phyloP scores from a whole-genome alignment of 30 jellyfish, hydroid and myxozoan genomes.

The Aurelia coerulea region DNA sequence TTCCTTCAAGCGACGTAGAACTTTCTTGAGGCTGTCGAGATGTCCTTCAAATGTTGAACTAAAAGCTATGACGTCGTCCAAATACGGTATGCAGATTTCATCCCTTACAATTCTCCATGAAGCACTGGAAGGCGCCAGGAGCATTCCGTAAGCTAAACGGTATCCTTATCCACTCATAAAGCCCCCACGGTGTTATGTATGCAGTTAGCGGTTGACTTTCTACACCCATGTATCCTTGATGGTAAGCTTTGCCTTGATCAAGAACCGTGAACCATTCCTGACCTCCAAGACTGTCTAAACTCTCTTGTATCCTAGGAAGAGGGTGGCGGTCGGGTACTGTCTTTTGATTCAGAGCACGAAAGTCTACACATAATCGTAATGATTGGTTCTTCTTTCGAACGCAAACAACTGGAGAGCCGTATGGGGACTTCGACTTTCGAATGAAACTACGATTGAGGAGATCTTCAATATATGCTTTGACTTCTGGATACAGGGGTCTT shows the following conservation, averaged over 20 bases:
- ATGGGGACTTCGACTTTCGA: conserved; percentile 4
- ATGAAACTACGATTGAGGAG: background rate
- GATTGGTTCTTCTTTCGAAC: conserved; percentile 37
- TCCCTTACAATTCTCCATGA: conserved; percentile 47
- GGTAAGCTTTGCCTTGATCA: conserved; percentile 72
- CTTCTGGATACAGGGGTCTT: conserved; percentile 18
- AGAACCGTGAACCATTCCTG: conserved; percentile 62
- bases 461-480: background rate
- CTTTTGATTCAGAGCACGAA: conserved; percentile 23
- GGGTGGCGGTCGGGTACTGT: conserved; percentile 73
- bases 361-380: conserved; percentile 48
- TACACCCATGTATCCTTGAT: conserved; percentile 55
- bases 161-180: conserved; percentile 61
- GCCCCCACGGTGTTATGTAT: conserved; percentile 76
- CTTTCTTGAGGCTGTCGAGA: conserved; percentile 11
- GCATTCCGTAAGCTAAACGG: conserved; percentile 62
- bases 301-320: conserved; percentile 45
- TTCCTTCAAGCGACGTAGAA: background rate
- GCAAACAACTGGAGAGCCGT: conserved; percentile 47
- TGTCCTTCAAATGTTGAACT: conserved; percentile 1
- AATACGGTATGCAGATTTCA: conserved; percentile 52
- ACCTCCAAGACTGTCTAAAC: conserved; percentile 58
- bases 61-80: conserved; percentile 40
- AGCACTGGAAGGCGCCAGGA: conserved; percentile 62
- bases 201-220: conserved; percentile 46